These are phyloP conservation scores for Hylomyscus alleni DNA, from an alignment of 2,797 vertebrate genomes.

Conservation along the genomic window DNA sequence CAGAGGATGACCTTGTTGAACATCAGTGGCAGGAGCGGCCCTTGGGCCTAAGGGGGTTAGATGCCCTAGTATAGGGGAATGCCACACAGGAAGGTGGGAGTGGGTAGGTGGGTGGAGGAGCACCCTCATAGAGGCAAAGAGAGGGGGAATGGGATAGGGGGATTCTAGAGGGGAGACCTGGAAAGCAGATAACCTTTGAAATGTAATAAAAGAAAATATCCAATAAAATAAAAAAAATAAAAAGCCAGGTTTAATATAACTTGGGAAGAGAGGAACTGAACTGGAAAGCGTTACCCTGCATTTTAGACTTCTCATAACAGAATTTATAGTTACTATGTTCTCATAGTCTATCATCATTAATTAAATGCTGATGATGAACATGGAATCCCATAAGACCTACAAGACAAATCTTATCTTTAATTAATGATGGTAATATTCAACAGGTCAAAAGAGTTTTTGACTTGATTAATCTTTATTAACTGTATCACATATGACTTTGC, in stretches of 20 bases:
- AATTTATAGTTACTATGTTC: not conserved
- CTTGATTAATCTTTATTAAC: conserved; percentile 22
- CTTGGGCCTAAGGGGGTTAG: too few species aligned
- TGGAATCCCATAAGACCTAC: not conserved
- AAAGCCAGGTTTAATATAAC: not conserved
- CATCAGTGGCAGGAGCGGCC: too few species aligned
- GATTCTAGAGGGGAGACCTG: too few species aligned
- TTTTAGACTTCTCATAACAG: not conserved
- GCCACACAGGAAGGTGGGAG: too few species aligned
- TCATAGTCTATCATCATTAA: not conserved
- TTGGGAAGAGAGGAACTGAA: not conserved
- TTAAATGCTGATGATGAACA: not conserved
- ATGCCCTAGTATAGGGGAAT: too few species aligned
- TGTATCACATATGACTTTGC: not conserved
- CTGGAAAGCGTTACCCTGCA: not conserved
- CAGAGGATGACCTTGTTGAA: too few species aligned
- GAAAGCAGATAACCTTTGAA: too few species aligned
- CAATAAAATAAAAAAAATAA: not conserved
- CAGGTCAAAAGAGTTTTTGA: conserved; percentile 5
- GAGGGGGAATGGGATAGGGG: too few species aligned
- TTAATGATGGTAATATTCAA: not conserved
- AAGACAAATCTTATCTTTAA: conserved; percentile 20
- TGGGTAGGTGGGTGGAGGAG: too few species aligned
- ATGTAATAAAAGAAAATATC: too few species aligned
- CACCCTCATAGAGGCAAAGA: too few species aligned